Conservation (phyloP, 1,140 invertebrate genomes). For the Cydia fagiglandana region DNA sequence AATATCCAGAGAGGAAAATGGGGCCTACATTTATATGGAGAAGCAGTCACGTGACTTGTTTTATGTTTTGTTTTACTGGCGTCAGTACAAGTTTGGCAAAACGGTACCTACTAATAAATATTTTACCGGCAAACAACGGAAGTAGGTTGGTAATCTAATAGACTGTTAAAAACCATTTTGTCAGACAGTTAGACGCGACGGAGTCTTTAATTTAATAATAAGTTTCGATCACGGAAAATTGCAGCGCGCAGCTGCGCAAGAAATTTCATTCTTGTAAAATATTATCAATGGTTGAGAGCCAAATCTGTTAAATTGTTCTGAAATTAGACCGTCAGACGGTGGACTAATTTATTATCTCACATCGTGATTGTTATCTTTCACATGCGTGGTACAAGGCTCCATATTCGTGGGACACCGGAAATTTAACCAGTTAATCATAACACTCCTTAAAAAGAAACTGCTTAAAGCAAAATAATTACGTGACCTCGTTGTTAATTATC, state of each 20-base stretch:
- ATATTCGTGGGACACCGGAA: conserved; percentile 31
- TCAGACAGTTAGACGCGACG: background rate
- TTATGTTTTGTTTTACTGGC: no score
- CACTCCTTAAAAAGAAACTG: conserved; percentile 28
- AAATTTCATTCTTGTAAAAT: background rate
- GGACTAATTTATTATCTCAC: conserved; percentile 4
- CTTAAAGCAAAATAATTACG: conserved; percentile 26
- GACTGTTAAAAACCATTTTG: background rate
- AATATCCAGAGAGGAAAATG: no score
- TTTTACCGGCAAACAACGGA: background rate
- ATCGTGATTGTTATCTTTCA: conserved; percentile 9
- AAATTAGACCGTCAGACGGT: background rate
- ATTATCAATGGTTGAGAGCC: background rate
- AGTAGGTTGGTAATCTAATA: background rate
- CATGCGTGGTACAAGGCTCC: background rate
- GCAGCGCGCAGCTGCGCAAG: background rate
- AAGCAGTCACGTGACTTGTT: no score
- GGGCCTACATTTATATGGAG: no score
- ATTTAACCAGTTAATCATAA: conserved; percentile 24
- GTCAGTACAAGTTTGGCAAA: background rate
- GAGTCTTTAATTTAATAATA: background rate
- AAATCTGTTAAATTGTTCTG: conserved; percentile 3
- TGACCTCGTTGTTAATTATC: conserved; percentile 30
- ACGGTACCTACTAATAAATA: background rate
- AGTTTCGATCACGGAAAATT: background rate